phyloP scores from a whole-genome alignment of 2,888 invertebrate genomes.

The Ommatoiulus sabulosus region DNA sequence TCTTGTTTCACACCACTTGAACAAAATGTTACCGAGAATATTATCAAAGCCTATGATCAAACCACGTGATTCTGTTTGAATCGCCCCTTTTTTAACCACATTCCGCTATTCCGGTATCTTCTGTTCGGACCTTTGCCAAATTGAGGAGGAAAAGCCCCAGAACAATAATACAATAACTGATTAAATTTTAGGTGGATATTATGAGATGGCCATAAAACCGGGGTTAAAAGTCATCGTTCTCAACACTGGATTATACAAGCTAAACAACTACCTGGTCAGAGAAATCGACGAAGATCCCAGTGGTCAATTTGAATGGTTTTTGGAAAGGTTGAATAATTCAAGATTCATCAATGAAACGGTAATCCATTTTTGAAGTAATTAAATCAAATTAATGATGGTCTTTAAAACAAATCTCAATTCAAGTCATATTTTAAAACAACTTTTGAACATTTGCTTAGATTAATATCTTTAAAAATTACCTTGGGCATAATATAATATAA shows the following conservation, averaged over 20 bases:
- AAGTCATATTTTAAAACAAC: background rate
- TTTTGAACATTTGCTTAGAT: no score
- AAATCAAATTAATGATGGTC: no score
- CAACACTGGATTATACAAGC: conserved; percentile 55
- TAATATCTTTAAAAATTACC: no score
- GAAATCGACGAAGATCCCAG: conserved; percentile 53
- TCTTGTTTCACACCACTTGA: no score
- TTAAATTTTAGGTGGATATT: conserved; percentile 53
- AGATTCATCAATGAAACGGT: conserved; percentile 50
- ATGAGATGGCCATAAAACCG: conserved; percentile 44
- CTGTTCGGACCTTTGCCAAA: no score
- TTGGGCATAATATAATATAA: background rate
- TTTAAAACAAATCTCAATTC: no score
- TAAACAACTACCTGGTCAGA: conserved; percentile 26
- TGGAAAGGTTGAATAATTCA: conserved; percentile 17
- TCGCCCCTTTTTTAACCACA: no score
- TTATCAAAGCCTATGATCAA: no score
- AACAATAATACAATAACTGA: background rate
- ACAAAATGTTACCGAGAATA: no score
- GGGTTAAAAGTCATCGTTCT: conserved; percentile 53
- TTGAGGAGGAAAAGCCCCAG: no score
- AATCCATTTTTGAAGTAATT: background rate
- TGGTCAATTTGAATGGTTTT: conserved; percentile 56
- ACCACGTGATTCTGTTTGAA: no score
- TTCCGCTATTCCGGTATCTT: no score